These are phyloP conservation scores for Leptopilina myrica DNA, from an alignment of 2,888 invertebrate species.

Conservation along the genomic window DNA sequence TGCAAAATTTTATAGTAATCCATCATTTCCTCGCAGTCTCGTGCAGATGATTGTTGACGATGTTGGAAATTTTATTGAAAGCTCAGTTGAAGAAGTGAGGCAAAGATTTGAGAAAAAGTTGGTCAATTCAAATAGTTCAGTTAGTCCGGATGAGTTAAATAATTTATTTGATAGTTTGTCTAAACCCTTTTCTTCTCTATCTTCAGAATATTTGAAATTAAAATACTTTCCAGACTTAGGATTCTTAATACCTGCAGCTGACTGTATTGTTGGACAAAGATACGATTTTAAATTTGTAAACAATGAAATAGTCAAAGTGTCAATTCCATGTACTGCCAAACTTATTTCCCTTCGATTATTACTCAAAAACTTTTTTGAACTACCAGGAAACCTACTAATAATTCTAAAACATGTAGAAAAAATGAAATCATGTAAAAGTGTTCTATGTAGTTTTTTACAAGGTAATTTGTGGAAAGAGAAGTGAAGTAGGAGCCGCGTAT, in stretches of 20 bases:
- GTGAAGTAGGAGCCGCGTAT: slow-evolving; percentile 4
- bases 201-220: background rate
- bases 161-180: background rate
- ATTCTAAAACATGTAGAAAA: background rate
- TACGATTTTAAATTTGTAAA: background rate
- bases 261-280: background rate
- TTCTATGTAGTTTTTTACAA: slow-evolving; percentile 24
- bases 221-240: background rate
- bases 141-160: background rate
- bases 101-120: background rate
- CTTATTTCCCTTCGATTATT: background rate
- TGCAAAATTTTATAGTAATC: background rate
- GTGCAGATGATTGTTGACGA: background rate
- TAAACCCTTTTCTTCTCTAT: background rate
- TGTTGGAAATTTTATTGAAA: background rate
- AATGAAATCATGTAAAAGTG: background rate
- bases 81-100: background rate
- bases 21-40: background rate
- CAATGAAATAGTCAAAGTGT: background rate
- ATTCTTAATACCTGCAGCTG: background rate
- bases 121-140: background rate
- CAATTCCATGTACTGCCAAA: background rate
- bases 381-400: background rate
- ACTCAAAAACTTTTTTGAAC: background rate
- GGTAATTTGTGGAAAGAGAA: slow-evolving; percentile 42